Evolutionary conservation across 1,140 invertebrate genomes (phyloP), one percentile per base, ranked within the genome.

Genomic region (Danaus plexippus): DNA sequence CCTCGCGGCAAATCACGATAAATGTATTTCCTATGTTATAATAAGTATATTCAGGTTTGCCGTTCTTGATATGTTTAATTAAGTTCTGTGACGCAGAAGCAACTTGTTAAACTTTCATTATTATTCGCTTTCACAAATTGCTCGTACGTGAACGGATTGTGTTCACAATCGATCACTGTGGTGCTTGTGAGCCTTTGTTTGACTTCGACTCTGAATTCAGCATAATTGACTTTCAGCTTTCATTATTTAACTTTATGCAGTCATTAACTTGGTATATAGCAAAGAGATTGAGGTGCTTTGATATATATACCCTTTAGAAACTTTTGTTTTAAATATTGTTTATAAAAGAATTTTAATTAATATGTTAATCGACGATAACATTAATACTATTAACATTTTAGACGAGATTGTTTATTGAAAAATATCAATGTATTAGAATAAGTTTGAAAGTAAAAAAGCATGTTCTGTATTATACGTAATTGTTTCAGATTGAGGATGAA

Each of bases 401-500:
- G 7, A 32, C 22, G 22, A 32, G 22, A 32, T 8, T 4, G 5
- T 32, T 32, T 32, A 8, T 6, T 32, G 22, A 7, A 32, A 32
- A 32, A 32, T 6, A 32, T 32, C 5, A 32, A 32, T 32, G 22
- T 32, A 32, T 32, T 32, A 32, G 22, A 6, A 7, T 32, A 7
- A 3, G 22, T 32, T 32, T 32, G 2, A 32, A 32, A 32, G 5
- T 32, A 32, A 32, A 32, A 15, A 32, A 32, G 5, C 22, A 32
- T 32, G 22, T 12, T 43, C 13, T 46, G 6, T 10, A 18, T 32
- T 40, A 12, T 41, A 80, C 11, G 59, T 51, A 76, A 60, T 89
- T 81, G 75, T 92, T 91, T 18, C 88, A 97, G 94, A 98, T 98
- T 90, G 97, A 99, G 87, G 97, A 99, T 80, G 97, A 98, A 75